These are phyloP conservation scores for Toxostoma redivivum DNA, from an alignment of 2,113 vertebrate species.

Conservation along the genomic window DNA sequence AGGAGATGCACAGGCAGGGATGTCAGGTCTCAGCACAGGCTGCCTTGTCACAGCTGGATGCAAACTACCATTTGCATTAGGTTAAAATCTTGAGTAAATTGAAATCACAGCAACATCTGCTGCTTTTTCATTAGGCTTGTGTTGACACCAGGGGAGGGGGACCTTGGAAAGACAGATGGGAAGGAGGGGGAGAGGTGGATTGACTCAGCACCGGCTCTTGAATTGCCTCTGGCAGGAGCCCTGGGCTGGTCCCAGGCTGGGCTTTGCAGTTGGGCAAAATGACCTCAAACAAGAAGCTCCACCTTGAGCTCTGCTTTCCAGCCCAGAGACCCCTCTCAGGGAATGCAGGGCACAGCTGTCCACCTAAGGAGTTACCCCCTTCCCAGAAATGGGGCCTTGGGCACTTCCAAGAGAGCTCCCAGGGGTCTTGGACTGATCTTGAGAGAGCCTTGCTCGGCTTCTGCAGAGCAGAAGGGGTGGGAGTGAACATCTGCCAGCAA, in stretches of 20 bases:
- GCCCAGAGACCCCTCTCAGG: not conserved
- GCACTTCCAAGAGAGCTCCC: not conserved
- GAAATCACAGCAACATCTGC: constrained; percentile 55
- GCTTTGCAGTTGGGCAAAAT: not conserved
- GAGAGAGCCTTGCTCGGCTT: not conserved
- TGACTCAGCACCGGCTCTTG: not conserved
- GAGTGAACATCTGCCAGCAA: not conserved
- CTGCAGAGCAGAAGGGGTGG: not conserved
- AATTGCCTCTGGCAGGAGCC: not conserved
- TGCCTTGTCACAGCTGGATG: constrained; percentile 30
- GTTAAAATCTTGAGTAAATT: constrained; percentile 39
- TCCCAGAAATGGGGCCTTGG: not conserved
- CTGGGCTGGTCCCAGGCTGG: not conserved
- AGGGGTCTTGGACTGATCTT: not conserved
- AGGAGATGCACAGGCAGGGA: not conserved
- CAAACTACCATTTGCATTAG: constrained; percentile 25
- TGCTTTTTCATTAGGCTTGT: constrained; percentile 35
- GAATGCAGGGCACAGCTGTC: not conserved
- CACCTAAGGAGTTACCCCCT: not conserved
- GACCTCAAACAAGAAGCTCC: not conserved
- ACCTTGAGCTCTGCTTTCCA: not conserved
- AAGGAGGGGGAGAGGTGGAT: not conserved
- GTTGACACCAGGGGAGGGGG: constrained; percentile 4
- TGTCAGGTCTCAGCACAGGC: not conserved
- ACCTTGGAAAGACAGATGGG: not conserved